Evolutionary conservation across 2,113 vertebrate species (phyloP).

Genomic region (Bubo blakistoni): DNA sequence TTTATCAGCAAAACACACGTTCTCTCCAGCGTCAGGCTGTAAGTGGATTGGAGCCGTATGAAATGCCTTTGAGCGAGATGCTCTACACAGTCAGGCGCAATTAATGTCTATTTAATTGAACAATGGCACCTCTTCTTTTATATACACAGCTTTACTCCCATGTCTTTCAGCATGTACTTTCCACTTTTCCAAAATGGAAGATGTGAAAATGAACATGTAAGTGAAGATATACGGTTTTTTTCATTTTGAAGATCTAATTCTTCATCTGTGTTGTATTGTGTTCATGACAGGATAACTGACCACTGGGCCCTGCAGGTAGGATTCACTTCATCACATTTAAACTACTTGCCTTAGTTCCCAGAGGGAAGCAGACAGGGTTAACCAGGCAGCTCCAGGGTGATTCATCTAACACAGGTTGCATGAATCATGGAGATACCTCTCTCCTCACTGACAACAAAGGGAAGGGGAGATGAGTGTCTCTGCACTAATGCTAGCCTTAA

Average conservation of each 20-base stretch:
- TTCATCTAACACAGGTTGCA: neutral
- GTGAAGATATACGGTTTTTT: neutral
- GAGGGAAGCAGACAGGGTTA: neutral
- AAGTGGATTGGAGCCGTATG: neutral
- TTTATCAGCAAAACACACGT: conserved; percentile 44
- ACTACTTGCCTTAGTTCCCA: neutral
- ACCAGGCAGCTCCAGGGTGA: neutral
- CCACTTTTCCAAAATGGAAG: neutral
- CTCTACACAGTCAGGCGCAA: neutral
- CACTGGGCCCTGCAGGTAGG: neutral
- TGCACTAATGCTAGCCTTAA: neutral
- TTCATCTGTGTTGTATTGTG: neutral
- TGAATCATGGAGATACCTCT: neutral
- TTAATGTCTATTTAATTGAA: conserved; percentile 25
- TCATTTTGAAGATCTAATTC: neutral
- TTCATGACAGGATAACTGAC: neutral
- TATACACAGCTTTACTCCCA: neutral
- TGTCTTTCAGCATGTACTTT: neutral
- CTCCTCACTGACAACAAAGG: neutral
- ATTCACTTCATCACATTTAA: neutral
- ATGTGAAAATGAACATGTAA: neutral
- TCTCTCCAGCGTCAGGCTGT: neutral
- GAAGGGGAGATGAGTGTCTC: neutral
- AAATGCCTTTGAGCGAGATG: conserved; percentile 32
- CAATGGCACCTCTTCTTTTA: neutral